Conservation (phyloP, 2,888 invertebrate species). For the Clepsis dumicolana region DNA sequence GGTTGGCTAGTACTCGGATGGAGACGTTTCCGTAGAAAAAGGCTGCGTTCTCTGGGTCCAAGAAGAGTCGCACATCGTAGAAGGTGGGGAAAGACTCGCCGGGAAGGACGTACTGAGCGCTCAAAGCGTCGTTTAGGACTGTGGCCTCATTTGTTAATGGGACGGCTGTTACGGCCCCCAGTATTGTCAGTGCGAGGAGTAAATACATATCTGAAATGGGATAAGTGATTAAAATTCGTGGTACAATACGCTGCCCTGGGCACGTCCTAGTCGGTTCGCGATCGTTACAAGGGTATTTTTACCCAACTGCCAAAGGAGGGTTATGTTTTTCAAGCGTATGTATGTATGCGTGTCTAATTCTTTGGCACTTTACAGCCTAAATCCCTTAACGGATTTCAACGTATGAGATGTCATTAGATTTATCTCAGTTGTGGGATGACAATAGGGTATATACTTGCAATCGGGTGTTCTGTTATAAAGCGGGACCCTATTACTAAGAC, state of each 20-base stretch:
- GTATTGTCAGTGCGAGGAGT: constrained; percentile 61
- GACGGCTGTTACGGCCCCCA: constrained; percentile 60
- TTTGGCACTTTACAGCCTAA: too few relatives aligned
- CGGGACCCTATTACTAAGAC: too few relatives aligned
- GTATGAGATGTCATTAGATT: too few relatives aligned
- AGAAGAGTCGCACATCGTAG: constrained; percentile 81
- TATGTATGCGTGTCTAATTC: too few relatives aligned
- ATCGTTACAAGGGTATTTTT: too few relatives aligned
- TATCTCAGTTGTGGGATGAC: too few relatives aligned
- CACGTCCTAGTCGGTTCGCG: too few relatives aligned
- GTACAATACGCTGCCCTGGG: background rate
- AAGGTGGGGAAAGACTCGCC: constrained; percentile 78
- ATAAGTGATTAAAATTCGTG: background rate
- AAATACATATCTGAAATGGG: constrained; percentile 74
- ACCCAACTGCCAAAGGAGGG: too few relatives aligned
- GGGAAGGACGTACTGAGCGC: constrained; percentile 82
- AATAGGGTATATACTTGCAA: too few relatives aligned
- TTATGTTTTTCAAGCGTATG: too few relatives aligned
- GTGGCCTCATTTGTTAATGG: constrained; percentile 52
- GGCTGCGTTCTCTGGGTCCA: constrained; percentile 73
- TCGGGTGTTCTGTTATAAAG: too few relatives aligned
- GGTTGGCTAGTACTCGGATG: constrained; percentile 67
- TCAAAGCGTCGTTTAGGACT: constrained; percentile 48
- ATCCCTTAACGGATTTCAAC: too few relatives aligned
- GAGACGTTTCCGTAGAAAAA: constrained; percentile 77